Evolutionary conservation across 2,888 invertebrate genomes (phyloP).

Genomic region (Hoplodrina blanda): DNA sequence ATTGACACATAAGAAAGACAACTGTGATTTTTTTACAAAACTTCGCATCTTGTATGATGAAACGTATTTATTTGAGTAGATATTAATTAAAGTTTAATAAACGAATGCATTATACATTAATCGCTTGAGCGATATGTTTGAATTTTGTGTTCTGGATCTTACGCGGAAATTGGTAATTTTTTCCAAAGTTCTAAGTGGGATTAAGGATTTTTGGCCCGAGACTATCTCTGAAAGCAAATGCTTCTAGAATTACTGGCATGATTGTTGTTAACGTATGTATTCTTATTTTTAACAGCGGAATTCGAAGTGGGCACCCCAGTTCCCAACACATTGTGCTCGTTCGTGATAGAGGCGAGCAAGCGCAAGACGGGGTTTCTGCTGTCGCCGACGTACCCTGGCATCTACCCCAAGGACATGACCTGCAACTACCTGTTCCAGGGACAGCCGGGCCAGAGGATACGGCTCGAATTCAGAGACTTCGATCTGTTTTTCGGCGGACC

Average conservation of each 20-base stretch:
- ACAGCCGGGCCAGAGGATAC: constrained; percentile 96
- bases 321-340: constrained; percentile 96
- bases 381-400: constrained; percentile 99
- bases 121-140: too few species aligned
- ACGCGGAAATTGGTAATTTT: too few species aligned
- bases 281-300: constrained; percentile 92
- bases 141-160: too few species aligned
- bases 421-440: constrained; percentile 99
- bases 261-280: background rate
- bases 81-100: too few species aligned
- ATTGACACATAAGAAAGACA: background rate
- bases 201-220: too few species aligned
- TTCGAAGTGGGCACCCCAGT: constrained; percentile 97
- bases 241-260: too few species aligned
- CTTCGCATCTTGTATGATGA: too few species aligned
- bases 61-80: too few species aligned
- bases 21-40: too few species aligned
- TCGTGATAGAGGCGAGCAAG: constrained; percentile 94
- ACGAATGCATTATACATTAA: too few species aligned
- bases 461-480: constrained; percentile 99
- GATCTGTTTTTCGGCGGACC: constrained; percentile 99
- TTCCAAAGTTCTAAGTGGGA: too few species aligned
- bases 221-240: too few species aligned
- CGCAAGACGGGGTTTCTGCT: constrained; percentile 96
- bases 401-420: constrained; percentile 98